These are phyloP conservation scores for Hestina assimilis DNA, from an alignment of 1,140 invertebrate species.

Conservation along the genomic window DNA sequence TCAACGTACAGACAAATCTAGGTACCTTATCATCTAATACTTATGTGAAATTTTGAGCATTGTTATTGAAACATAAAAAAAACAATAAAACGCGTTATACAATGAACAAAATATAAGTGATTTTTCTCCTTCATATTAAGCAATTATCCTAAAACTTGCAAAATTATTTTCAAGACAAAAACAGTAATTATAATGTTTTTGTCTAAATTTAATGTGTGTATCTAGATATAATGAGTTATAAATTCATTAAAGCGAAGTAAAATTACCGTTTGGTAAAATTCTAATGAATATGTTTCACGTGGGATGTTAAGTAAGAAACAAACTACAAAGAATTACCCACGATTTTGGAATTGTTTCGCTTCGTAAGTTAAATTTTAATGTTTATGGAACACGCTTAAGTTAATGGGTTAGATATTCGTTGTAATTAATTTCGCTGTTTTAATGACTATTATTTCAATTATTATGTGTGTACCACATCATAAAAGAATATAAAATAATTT, in stretches of 20 bases:
- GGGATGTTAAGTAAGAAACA: slow-evolving; percentile 14
- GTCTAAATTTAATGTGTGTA: slow-evolving; percentile 9
- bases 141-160: neutral
- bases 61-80: too few relatives aligned
- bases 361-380: slow-evolving; percentile 30
- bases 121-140: neutral
- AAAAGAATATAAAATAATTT: slow-evolving; percentile 17
- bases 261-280: slow-evolving; percentile 29
- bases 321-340: slow-evolving; percentile 7
- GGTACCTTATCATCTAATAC: too few relatives aligned
- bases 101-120: neutral
- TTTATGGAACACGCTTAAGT: slow-evolving; percentile 25
- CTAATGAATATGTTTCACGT: slow-evolving; percentile 16
- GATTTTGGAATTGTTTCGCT: slow-evolving; percentile 18
- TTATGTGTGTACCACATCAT: slow-evolving; percentile 19
- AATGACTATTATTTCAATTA: slow-evolving; percentile 42
- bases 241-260: slow-evolving; percentile 18
- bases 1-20: too few relatives aligned
- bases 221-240: slow-evolving; percentile 9
- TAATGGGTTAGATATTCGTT: slow-evolving; percentile 33
- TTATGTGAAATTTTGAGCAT: too few relatives aligned
- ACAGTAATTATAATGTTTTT: neutral
- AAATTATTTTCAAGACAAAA: neutral
- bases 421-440: slow-evolving; percentile 36
- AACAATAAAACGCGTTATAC: neutral